These are phyloP conservation scores for Gadopsis marmoratus DNA, from an alignment of 2,797 vertebrate genomes.

Conservation along the genomic window DNA sequence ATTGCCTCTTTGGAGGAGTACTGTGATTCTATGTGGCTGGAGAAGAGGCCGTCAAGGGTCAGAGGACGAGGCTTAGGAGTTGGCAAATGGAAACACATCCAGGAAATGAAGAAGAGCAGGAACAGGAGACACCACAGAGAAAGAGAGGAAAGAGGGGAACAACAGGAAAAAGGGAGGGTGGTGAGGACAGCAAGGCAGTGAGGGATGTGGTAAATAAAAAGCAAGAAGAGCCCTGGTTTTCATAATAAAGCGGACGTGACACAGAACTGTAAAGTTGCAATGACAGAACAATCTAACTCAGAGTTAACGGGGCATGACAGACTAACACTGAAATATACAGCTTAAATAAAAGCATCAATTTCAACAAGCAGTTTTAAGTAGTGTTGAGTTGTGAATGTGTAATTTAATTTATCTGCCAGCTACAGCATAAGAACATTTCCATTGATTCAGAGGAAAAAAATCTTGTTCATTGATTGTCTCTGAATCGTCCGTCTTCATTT, in stretches of 20 bases:
- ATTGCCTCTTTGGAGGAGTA: slow-evolving; percentile 94
- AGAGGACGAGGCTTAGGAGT: slow-evolving; percentile 84
- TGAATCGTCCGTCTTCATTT: background rate
- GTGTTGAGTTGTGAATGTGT: background rate
- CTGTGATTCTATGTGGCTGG: slow-evolving; percentile 96
- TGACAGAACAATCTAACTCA: slow-evolving; percentile 23
- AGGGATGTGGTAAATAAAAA: slow-evolving; percentile 17
- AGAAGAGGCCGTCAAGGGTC: slow-evolving; percentile 84
- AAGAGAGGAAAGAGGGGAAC: slow-evolving; percentile 25
- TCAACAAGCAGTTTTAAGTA: background rate
- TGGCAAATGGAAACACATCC: slow-evolving; percentile 97
- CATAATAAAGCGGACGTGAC: slow-evolving; percentile 11
- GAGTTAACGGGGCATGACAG: background rate
- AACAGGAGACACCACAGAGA: slow-evolving; percentile 89
- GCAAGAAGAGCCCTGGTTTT: too few species aligned
- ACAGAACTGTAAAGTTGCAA: slow-evolving; percentile 35
- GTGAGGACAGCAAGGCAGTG: slow-evolving; percentile 47
- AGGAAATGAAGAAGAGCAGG: slow-evolving; percentile 95
- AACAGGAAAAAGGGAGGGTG: slow-evolving; percentile 26
- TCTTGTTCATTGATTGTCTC: background rate
- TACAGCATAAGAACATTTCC: background rate
- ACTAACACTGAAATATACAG: slow-evolving; percentile 10
- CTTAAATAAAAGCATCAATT: background rate
- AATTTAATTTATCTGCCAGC: background rate
- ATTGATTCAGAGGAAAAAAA: background rate